Evolutionary conservation across 2,113 vertebrate species (phyloP), one percentile per base, ranked within the genome.

Genomic region (Pipra filicauda): DNA sequence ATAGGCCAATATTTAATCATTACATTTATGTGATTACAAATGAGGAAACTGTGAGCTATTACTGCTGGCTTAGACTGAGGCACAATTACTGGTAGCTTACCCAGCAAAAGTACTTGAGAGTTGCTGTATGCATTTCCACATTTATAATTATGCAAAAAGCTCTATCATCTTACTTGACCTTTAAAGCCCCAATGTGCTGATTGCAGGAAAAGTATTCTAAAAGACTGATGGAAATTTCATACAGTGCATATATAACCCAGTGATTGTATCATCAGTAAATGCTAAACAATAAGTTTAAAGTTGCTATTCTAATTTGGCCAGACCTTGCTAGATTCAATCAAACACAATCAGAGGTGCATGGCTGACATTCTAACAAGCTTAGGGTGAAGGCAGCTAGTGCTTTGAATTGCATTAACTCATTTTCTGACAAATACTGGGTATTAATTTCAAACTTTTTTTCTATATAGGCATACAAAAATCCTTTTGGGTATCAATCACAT

Each of bases 211-310:
- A 88, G 39, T 51, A 62, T 93, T 97, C 93, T 87, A 94, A 97
- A 97, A 59, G 65, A 84, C 81, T 96, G 82, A 96, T 96, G 75
- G 79, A 95, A 97, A 97, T 97, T 76, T 94, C 84, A 82, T 73
- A 64, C 46, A 93, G 52, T 65, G 54, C 37, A 37, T 93, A 64
- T 72, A 69, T 61, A 91, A 82, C 69, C 87, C 35, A 11, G 70
- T 66, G 95, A 95, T 95, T 93, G 59, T 93, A 93, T 96, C 58
- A 96, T 94, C 93, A 95, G 84, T 88, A 97, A 96, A 94, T 91
- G 74, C 92, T 97, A 94, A 97, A 95, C 86, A 96, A 95, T 94
- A 82, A 94, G 86, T 93, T 93, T 84, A 79, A 95, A 86, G 95
- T 87, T 71, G 58, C 81, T 98, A 85, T 91, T 94, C 70, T 95